Evolutionary conservation across 2,888 invertebrate species (phyloP).

Genomic region (Agrotis exclamationis): DNA sequence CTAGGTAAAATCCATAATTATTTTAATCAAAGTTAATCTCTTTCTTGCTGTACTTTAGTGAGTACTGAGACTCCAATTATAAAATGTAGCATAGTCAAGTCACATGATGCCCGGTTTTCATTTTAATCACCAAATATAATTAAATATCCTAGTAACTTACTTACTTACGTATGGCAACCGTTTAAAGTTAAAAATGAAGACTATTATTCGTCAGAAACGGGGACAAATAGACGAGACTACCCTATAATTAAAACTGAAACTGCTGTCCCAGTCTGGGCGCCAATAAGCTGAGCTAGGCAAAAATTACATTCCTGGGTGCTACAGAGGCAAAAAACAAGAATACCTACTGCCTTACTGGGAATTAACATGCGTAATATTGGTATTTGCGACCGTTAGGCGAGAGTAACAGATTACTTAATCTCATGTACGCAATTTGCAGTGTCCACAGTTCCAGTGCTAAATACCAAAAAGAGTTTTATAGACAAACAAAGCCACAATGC

Average conservation of each 20-base stretch:
- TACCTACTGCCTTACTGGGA: no score
- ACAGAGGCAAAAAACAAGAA: no score
- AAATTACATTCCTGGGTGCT: no score
- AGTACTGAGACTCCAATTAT: not conserved
- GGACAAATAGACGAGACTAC: not conserved
- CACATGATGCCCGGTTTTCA: not conserved
- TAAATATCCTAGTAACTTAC: no score
- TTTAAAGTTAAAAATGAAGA: not conserved
- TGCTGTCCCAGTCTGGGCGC: constrained; percentile 22
- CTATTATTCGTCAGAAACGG: not conserved
- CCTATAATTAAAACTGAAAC: not conserved
- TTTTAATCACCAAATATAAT: no score
- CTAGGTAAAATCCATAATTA: constrained; percentile 6
- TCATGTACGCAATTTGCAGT: not conserved
- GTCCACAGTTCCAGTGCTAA: not conserved
- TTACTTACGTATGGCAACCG: no score
- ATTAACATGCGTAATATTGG: no score
- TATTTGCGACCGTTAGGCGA: no score
- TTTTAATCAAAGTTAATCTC: not conserved
- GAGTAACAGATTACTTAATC: not conserved
- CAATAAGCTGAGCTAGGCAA: not conserved
- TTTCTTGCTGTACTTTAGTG: not conserved
- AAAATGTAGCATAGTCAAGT: not conserved
- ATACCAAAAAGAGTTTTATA: constrained; percentile 5
- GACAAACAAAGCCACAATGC: constrained; percentile 12